phyloP scores from a whole-genome alignment of 2,888 invertebrate genomes.

The Ptychoptera albimana region DNA sequence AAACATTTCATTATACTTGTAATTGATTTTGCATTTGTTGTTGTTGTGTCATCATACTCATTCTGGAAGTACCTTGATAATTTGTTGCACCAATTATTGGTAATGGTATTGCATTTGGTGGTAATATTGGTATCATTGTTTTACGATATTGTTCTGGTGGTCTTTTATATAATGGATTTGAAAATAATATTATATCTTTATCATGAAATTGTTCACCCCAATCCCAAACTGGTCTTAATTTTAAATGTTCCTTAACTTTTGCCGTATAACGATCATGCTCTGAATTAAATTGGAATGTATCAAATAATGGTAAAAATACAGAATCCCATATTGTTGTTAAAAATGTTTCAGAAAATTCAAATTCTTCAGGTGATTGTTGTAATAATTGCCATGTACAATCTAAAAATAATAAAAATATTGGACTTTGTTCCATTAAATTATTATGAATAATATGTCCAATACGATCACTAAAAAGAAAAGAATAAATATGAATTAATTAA shows the following conservation, averaged over 20 bases:
- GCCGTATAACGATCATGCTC: constrained; percentile 59
- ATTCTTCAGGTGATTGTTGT: constrained; percentile 73
- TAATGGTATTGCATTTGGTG: constrained; percentile 18
- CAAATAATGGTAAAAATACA: constrained; percentile 73
- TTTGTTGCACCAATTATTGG: constrained; percentile 5
- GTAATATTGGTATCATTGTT: constrained; percentile 19
- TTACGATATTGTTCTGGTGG: constrained; percentile 20
- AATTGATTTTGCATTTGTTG: not conserved
- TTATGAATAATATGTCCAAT: constrained; percentile 50
- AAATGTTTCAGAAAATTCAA: constrained; percentile 86
- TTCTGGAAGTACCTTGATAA: too few relatives aligned
- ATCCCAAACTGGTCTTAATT: constrained; percentile 71
- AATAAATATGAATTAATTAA: not conserved
- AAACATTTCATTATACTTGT: not conserved
- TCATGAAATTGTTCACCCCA: constrained; percentile 79
- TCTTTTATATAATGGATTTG: constrained; percentile 60
- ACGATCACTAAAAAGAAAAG: constrained; percentile 25
- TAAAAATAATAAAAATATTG: constrained; percentile 77
- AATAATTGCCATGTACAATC: constrained; percentile 88
- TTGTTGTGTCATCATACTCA: not conserved
- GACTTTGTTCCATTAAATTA: constrained; percentile 51
- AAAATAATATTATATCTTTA: constrained; percentile 64
- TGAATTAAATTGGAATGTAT: constrained; percentile 84
- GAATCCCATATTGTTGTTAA: constrained; percentile 86
- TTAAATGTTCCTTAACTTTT: constrained; percentile 28